Evolutionary conservation across 2,888 invertebrate genomes (phyloP), one percentile per base, ranked within the genome.

Genomic region (Mesopsocus fuscifrons): DNA sequence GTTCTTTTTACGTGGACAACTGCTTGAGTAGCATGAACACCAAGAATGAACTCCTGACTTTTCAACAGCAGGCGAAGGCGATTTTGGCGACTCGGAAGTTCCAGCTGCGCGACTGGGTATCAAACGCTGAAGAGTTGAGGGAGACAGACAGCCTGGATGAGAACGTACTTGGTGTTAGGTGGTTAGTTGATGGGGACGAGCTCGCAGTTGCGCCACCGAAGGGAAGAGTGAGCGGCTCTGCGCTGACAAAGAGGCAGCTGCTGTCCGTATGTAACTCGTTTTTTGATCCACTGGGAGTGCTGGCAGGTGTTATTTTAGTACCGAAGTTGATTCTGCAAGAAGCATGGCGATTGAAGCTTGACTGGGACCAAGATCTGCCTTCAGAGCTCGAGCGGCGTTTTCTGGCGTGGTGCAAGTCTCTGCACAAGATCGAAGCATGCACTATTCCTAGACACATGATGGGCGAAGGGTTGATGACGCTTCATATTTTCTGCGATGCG

Each of bases 291-390:
- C 9, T 33, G 3, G 33, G 33, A 6, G 15, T 33, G 3, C 17
- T 33, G 5, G 33, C 5, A 9, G 5, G 16, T 9, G 4, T 33
- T 3, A 6, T 9, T 16, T 9, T 33, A 4, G 3, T 33, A 16
- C 33, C 33, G 4, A 33, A 33, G 17, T 33, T 33, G 17, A 33
- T 33, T 4, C 17, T 33, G 4, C 9, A 33, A 9, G 33, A 33
- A 33, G 5, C 3, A 5, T 33, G 33, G 5, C 5, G 16, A 4
- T 33, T 9, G 17, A 33, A 33, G 9, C 17, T 33, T 4, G 3
- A 4, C 5, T 33, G 33, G 33, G 33, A 33, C 43, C 50, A 52
- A 23, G 31, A 42, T n/a, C 16, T 50, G 3, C 43, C 44, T 2
- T 20, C 30, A 13, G 32, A 34, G 34, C n/a, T 41, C 6, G 35